Base-by-base conservation (phyloP, 2,797 vertebrate species). In the Pipistrellus kuhlii region DNA sequence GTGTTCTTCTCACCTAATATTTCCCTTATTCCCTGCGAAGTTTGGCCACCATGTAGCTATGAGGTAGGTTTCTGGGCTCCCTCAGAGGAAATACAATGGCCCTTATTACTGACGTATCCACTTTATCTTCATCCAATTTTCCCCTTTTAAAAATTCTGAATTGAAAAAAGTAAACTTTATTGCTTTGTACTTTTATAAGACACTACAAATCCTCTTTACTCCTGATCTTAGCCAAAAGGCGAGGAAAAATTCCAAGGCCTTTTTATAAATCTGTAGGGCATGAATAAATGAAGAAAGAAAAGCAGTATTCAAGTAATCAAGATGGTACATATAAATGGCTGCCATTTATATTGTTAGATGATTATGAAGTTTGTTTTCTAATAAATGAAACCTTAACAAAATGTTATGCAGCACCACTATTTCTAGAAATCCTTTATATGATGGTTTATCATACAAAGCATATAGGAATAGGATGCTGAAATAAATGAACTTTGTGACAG, bases 321-420 rank as follows among this genome's bases (percentile, higher is more conserved):
- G 62, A 14, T 38, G 48, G 23, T 11, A 90, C 25, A 84, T 18
- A 64, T n/a, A 75, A 88, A 85, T 66, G 32, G 55, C 18, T 77
- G 38, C 11, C 21, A 53, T 64, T 68, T 51, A 51, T 83, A 81
- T 41, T 82, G 95, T 90, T 62, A 73, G 75, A 66, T 71, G 69
- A 85, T 48, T 84, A 68, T 21, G 10, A 88, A 27, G 15, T 57
- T 53, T 27, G 7, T 32, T 93, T 62, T 69, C 86, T 71, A 87
- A 85, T 81, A n/a, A 81, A 69, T 25, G 85, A 68, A 92, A 89
- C 25, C 18, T 83, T 76, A 90, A 81, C 32, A 8, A 89, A 90
- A 68, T 38, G 15, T 7, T 18, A 51, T 4, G 1, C 9, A 30
- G n/a, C 68, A 72, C 38, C 18, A 18, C 15, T 32, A 25, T 83